Conservation (phyloP, 2,888 invertebrate genomes). For the Lithophane leautieri region DNA sequence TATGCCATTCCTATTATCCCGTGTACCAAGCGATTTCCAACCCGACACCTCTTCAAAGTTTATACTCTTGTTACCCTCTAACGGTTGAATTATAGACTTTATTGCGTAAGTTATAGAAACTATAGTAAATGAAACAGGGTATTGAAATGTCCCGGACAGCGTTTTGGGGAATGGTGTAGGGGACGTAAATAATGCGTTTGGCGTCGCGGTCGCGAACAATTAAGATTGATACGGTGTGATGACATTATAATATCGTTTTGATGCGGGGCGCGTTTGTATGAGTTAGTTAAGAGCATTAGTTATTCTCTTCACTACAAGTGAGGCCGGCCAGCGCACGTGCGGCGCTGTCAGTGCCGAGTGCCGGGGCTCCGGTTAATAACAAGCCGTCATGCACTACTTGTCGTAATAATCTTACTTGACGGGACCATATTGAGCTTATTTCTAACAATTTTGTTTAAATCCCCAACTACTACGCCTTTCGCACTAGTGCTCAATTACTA, state of each 20-base stretch:
- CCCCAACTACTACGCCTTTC: not conserved
- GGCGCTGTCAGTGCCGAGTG: not conserved
- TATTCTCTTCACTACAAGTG: constrained; percentile 65
- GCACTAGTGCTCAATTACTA: too few relatives aligned
- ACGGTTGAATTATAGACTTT: constrained; percentile 25
- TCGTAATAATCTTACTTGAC: constrained; percentile 30
- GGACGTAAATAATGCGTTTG: constrained; percentile 67
- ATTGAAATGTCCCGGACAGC: constrained; percentile 11
- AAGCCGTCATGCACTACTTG: constrained; percentile 7
- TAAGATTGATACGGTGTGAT: constrained; percentile 84
- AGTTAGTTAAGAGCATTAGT: constrained; percentile 72
- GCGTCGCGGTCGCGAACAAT: constrained; percentile 79
- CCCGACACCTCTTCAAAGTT: constrained; percentile 25
- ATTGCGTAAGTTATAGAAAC: constrained; percentile 11
- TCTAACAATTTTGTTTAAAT: not conserved
- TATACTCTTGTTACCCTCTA: constrained; percentile 2
- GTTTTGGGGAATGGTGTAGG: constrained; percentile 47
- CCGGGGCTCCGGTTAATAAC: constrained; percentile 15
- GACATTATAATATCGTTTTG: constrained; percentile 83
- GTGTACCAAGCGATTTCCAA: constrained; percentile 30
- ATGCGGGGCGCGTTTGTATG: constrained; percentile 72
- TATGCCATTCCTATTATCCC: constrained; percentile 74
- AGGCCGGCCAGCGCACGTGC: constrained; percentile 38
- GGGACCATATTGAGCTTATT: not conserved
- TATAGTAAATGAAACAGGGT: not conserved